Evolutionary conservation across 2,113 vertebrate genomes (phyloP).

Genomic region (Rhinoptilus africanus): DNA sequence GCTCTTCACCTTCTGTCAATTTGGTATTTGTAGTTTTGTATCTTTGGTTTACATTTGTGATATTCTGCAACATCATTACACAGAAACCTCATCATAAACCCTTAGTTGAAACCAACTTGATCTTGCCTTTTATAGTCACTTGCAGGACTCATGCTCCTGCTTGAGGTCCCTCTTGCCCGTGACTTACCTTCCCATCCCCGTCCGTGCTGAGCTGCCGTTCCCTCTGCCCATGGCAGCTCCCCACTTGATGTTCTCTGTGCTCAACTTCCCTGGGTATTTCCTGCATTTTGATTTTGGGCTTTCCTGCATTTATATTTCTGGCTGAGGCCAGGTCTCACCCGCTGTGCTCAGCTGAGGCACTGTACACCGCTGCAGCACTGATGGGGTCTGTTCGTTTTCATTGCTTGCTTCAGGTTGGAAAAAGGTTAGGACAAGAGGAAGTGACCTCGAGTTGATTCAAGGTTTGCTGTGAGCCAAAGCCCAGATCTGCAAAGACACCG

Average conservation of each 20-base stretch:
- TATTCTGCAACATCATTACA: neutral
- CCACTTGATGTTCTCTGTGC: neutral
- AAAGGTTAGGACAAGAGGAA: neutral
- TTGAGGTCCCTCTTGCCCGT: neutral
- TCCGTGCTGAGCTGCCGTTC: neutral
- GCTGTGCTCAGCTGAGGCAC: neutral
- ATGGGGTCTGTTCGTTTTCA: neutral
- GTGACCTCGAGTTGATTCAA: neutral
- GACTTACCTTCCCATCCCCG: neutral
- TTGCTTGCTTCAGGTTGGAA: neutral
- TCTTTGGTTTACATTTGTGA: neutral
- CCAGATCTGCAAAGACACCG: neutral
- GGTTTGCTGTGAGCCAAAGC: neutral
- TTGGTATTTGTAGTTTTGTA: neutral
- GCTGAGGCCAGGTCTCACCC: neutral
- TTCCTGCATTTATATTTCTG: neutral
- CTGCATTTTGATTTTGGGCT: neutral
- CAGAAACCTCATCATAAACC: fast-evolving
- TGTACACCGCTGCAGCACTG: neutral
- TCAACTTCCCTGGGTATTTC: neutral
- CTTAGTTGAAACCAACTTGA: neutral
- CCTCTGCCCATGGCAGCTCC: neutral
- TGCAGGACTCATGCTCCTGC: neutral
- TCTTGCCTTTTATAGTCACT: neutral
- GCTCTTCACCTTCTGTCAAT: neutral